Evolutionary conservation across 2,113 vertebrate genomes (phyloP), one percentile per base, ranked within the genome.

Genomic region (Psophia crepitans): DNA sequence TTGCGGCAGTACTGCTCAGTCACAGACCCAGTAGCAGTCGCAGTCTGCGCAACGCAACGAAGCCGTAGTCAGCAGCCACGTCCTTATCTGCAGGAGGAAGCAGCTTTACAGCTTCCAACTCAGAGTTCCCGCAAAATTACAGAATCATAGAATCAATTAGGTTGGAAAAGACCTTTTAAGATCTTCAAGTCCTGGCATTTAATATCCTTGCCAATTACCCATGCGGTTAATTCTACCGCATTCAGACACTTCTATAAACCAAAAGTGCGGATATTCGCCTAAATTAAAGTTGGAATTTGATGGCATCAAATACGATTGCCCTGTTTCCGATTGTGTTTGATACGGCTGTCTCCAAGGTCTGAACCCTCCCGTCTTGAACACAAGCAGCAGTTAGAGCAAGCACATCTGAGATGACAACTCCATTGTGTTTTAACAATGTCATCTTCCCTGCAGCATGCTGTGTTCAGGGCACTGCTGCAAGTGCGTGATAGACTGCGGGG

Each of bases 41-140:
- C 15, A 53, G n/a, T 1, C 27, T 28, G 20, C 14, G 18, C 23
- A 57, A 68, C 1, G 3, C 1, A 0, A 16, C 1, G 37, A 80
- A 24, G 14, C 28, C 63, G 56, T 5, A 11, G 18, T 21, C 33
- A 53, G n/a, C 64, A 70, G n/a, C 51, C 19, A 8, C 0, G 0
- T 33, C 61, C 64, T 66, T 30, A 23, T 19, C 56, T 33, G 14
- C 35, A 71, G 39, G 13, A 93, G 37, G 48, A 84, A 78, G 79
- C 32, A 82, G 48, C 3, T 60, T 54, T 37, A 77, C 1, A 1
- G 16, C 20, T 69, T 60, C 28, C 1, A 1, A 35, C 51, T 70
- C 49, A 23, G 61, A 73, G 19, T 51, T 87, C 49, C 63, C 63
- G 43, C 20, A 75, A 75, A 90, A 74, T 46, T 20, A n/a, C n/a